Base-by-base conservation (phyloP, 1,140 invertebrate species). In the Sarcophaga peregrina region DNA sequence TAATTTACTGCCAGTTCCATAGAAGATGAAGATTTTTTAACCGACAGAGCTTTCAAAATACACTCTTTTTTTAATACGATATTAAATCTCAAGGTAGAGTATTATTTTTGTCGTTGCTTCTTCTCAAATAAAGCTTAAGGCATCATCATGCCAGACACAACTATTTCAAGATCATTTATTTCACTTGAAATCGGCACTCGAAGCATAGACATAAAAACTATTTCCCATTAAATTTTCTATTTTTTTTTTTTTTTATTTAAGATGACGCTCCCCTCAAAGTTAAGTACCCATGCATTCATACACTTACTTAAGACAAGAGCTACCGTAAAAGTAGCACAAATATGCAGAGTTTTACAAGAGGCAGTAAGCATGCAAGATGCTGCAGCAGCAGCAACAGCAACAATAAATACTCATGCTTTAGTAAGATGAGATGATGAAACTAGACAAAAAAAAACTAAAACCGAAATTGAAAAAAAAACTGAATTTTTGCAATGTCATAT, bases 81-180 rank as follows among this genome's bases (percentile, higher is more conserved):
- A 37, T 37, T 37, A 2, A 37, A 37, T 37, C 25, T 37, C 25
- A 37, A 37, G 25, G 25, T 37, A 37, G 25, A 37, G 25, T 37
- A 37, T 37, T 37, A 37, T 4, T 37, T 37, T 37, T 37, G 25
- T 4, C 25, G 25, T 37, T 37, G 25, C 25, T 37, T 37, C 25
- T 37, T 37, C 1, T 2, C 25, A 4, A 37, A 37, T 37, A 37
- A 1, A 37, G 1, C 25, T 37, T 37, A 37, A 37, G 25, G 25
- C 25, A 37, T 62, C 58, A 15, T n/a, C n/a, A 62, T 8, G 7
- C 20, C 20, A 7, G 5, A 10, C 37, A 74, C 25, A 74, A 74
- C 15, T 13, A 74, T 74, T 74, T 74, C 73, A 74, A 45, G 73
- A 74, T 74, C 73, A 74, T 74, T 74, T 74, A 74, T 74, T 45